Percentiles rank a stretch among this genome's conserved stretches.
phyloP scores from a whole-genome alignment of 2,797 vertebrate genomes.

The Gila robusta region DNA sequence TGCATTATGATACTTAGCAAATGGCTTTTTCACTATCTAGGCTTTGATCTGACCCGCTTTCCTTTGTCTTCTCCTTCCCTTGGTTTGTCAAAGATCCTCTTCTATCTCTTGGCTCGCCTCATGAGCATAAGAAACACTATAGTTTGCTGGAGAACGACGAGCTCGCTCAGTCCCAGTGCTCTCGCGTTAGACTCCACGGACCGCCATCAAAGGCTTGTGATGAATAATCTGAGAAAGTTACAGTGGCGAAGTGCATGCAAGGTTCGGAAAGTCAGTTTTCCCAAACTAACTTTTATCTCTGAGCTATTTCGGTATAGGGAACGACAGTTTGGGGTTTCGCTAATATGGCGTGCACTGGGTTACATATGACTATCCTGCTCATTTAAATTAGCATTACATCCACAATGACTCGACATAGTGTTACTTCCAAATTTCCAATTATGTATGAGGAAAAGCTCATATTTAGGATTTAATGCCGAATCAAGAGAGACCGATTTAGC shows the following conservation, averaged over 20 bases:
- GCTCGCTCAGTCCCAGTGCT: constrained; percentile 16
- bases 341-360: background rate
- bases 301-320: too few relatives aligned
- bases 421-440: background rate
- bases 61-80: constrained; percentile 17
- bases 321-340: background rate
- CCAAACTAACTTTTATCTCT: constrained; percentile 17
- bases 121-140: constrained; percentile 37
- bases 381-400: background rate
- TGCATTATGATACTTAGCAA: constrained; percentile 36
- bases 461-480: background rate
- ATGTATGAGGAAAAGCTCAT: background rate
- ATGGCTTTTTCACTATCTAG: constrained; percentile 29
- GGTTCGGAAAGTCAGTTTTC: constrained; percentile 43
- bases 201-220: constrained; percentile 53
- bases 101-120: constrained; percentile 41
- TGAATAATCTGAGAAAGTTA: constrained; percentile 58
- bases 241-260: constrained; percentile 47
- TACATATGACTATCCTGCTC: background rate
- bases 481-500: background rate
- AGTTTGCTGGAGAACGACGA: constrained; percentile 30
- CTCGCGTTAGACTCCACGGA: constrained; percentile 29
- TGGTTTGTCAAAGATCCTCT: constrained; percentile 56
- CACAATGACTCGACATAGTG: background rate
- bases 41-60: constrained; percentile 47